Percentiles rank a stretch among this genome's conserved stretches.
These are phyloP conservation scores for Mionectes olivaceus DNA, from an alignment of 2,797 vertebrate species.

Conservation along the genomic window DNA sequence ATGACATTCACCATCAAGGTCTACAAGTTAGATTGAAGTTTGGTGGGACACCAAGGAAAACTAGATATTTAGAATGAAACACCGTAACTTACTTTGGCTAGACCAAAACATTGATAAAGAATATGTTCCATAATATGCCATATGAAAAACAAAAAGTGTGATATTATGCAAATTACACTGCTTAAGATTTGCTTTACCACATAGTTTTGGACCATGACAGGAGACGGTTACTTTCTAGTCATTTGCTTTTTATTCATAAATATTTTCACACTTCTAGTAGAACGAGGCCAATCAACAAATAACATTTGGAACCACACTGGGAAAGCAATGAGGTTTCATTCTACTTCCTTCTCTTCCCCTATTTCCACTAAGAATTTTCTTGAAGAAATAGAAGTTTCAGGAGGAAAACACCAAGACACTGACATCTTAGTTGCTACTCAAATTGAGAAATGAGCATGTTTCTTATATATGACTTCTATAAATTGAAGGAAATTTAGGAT, in stretches of 20 bases:
- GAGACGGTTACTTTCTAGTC: not conserved
- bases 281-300: not conserved
- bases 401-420: not conserved
- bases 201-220: not conserved
- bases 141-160: not conserved
- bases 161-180: not conserved
- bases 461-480: not conserved
- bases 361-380: not conserved
- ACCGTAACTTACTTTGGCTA: not conserved
- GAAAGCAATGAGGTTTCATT: not conserved
- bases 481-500: not conserved
- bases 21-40: not conserved
- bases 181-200: not conserved
- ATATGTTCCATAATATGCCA: not conserved
- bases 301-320: not conserved
- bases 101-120: not conserved
- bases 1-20: not conserved
- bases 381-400: not conserved
- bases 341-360: rapidly evolving
- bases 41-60: not conserved
- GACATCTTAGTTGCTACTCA: not conserved
- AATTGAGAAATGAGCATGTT: not conserved
- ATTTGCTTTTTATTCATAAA: not conserved
- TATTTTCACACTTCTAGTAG: not conserved
- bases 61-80: not conserved